Evolutionary conservation across 2,113 vertebrate species (phyloP).

Genomic region (Upupa epops): DNA sequence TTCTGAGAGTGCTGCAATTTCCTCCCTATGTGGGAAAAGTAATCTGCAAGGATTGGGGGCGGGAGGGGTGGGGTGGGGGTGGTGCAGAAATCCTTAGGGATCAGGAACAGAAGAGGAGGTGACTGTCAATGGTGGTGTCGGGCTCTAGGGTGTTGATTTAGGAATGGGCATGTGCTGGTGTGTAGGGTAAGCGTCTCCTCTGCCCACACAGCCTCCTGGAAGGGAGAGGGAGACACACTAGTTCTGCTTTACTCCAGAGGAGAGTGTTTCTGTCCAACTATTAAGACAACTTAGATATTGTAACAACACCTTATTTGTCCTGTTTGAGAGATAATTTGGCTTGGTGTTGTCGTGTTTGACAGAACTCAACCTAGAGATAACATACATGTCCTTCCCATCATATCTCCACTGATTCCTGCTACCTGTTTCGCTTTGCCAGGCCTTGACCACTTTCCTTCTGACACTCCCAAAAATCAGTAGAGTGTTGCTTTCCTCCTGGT

Average conservation of each 20-base stretch:
- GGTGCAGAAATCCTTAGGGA: not conserved
- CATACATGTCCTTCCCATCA: not conserved
- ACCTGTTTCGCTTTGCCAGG: not conserved
- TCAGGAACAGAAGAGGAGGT: not conserved
- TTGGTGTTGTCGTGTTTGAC: not conserved
- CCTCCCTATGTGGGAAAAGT: not conserved
- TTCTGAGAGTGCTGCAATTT: slow-evolving; percentile 35
- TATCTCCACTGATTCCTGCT: not conserved
- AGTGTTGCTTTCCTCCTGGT: not conserved
- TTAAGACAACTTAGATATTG: not conserved
- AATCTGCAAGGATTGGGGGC: slow-evolving; percentile 6
- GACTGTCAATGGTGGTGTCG: not conserved
- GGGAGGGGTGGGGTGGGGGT: no score
- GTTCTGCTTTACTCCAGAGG: not conserved
- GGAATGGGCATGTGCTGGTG: not conserved
- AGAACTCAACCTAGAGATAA: not conserved
- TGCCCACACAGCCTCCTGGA: not conserved
- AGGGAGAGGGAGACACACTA: not conserved
- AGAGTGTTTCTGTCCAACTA: not conserved
- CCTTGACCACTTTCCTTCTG: not conserved
- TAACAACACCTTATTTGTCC: not conserved
- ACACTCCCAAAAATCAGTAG: not conserved
- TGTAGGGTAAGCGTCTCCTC: not conserved
- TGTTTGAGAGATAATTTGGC: not conserved
- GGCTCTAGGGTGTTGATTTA: not conserved